A percentile compares a stretch with the other conserved stretches of the same genome.
Evolutionary conservation across 2,113 vertebrate species (phyloP).

Genomic region (Grammomys dolichurus): DNA sequence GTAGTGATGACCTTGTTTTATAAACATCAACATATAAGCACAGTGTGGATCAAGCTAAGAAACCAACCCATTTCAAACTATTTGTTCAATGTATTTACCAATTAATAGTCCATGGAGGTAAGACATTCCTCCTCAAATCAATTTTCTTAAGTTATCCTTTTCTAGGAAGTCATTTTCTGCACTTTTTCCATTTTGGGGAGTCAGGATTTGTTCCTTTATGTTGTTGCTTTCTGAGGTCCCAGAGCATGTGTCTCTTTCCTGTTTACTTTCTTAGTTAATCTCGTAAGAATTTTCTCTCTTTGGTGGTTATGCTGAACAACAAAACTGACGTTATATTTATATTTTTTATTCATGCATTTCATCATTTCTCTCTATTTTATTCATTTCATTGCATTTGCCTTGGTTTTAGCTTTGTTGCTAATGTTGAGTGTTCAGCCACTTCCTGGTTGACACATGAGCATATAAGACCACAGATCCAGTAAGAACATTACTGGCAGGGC

Average conservation of each 20-base stretch:
- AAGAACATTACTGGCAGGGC: background rate
- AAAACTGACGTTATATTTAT: background rate
- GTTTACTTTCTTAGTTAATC: background rate
- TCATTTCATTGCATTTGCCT: background rate
- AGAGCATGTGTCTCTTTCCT: background rate
- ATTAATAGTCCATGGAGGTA: background rate
- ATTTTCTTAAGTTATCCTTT: constrained; percentile 5
- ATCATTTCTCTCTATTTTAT: background rate
- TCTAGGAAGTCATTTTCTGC: background rate
- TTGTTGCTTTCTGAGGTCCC: background rate
- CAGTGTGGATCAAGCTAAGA: background rate
- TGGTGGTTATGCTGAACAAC: background rate
- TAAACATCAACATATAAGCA: background rate
- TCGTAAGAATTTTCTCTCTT: constrained; percentile 6
- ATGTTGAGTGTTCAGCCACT: background rate
- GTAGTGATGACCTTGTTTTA: background rate
- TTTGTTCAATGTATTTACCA: background rate
- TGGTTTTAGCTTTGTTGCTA: background rate
- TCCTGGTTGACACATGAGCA: background rate
- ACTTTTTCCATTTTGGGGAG: background rate
- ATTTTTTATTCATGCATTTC: background rate
- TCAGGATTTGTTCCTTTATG: background rate
- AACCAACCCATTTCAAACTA: background rate
- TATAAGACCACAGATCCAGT: background rate
- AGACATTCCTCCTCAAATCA: background rate